Percentiles rank a stretch among this genome's conserved stretches.
Evolutionary conservation across 2,888 invertebrate genomes (phyloP).

Genomic region (Candidula unifasciata): DNA sequence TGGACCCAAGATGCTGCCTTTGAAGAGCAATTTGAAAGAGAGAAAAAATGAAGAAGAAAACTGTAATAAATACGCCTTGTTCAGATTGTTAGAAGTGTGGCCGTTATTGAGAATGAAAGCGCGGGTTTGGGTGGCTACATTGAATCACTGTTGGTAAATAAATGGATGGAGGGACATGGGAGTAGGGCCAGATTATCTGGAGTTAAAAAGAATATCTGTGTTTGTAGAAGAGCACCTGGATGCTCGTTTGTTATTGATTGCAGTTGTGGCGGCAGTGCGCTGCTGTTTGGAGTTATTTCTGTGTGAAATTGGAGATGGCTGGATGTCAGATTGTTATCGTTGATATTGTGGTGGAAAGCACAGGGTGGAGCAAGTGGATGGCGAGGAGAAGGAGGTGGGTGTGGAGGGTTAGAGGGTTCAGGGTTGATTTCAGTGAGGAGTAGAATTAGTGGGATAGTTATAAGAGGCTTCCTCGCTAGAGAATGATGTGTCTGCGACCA

Average conservation of each 20-base stretch:
- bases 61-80: conserved; percentile 17
- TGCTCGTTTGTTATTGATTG: no score
- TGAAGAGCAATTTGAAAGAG: not conserved
- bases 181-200: not conserved
- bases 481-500: not conserved
- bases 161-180: not conserved
- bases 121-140: not conserved
- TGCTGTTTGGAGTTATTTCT: no score
- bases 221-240: not conserved
- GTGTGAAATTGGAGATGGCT: no score
- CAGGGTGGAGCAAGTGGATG: not conserved
- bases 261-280: no score
- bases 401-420: not conserved
- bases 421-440: not conserved
- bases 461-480: conserved; percentile 15
- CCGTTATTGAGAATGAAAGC: not conserved
- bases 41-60: conserved; percentile 16
- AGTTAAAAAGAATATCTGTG: not conserved
- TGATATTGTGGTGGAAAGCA: no score
- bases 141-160: conserved; percentile 22
- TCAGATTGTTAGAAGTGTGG: not conserved
- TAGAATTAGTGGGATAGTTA: not conserved
- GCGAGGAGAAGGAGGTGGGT: not conserved
- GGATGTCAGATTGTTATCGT: no score
- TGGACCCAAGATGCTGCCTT: not conserved